phyloP scores from a whole-genome alignment of 2,797 vertebrate genomes.

The Trachops cirrhosus region DNA sequence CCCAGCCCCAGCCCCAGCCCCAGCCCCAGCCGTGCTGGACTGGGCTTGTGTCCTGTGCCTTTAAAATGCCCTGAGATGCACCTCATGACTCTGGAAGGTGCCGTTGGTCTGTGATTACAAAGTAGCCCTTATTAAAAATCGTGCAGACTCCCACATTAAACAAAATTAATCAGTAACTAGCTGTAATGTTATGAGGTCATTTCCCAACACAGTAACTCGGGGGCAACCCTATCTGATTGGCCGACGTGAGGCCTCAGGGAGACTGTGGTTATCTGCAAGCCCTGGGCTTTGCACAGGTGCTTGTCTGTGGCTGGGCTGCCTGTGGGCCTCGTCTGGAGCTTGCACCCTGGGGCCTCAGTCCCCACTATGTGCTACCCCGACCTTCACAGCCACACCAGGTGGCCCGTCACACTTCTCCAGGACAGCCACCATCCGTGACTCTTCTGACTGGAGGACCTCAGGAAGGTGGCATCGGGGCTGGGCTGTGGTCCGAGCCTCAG shows the following conservation, averaged over 20 bases:
- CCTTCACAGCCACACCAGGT: fast-evolving
- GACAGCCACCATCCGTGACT: fast-evolving
- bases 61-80: neutral
- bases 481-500: neutral
- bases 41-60: neutral
- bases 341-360: neutral
- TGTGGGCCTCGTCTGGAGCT: neutral
- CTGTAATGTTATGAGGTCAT: neutral
- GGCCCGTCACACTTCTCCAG: neutral
- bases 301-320: neutral
- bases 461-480: neutral
- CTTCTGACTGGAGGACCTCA: neutral
- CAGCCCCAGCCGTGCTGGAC: neutral
- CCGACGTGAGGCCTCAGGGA: neutral
- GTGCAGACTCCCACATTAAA: conserved; percentile 30
- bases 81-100: neutral
- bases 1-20: neutral
- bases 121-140: conserved; percentile 28
- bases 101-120: neutral
- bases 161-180: conserved; percentile 14
- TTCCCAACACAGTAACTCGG: neutral
- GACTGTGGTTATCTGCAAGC: neutral
- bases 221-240: conserved; percentile 8
- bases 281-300: neutral
- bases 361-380: neutral